Conservation (phyloP, 2,797 vertebrate species). For the Coranthus polyacanthus region DNA sequence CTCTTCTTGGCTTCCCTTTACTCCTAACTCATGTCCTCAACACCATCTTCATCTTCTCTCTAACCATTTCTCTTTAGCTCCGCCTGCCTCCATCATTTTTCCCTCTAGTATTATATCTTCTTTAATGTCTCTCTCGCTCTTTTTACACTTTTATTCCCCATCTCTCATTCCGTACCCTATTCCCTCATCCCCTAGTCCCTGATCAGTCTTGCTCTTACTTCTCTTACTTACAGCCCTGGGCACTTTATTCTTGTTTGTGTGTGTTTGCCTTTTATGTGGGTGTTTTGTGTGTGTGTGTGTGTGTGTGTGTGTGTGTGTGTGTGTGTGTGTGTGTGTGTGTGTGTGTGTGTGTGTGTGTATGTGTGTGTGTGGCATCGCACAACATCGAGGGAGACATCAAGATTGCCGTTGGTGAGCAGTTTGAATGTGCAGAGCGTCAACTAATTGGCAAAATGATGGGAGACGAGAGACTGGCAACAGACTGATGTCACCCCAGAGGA, state of each 20-base stretch:
- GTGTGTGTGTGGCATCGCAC: constrained; percentile 23
- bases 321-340: constrained; percentile 11
- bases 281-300: constrained; percentile 13
- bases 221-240: constrained; percentile 50
- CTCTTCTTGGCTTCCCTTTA: background rate
- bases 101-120: constrained; percentile 36
- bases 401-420: constrained; percentile 41
- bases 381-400: constrained; percentile 27
- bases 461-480: constrained; percentile 56
- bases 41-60: constrained; percentile 4
- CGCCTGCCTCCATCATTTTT: constrained; percentile 20
- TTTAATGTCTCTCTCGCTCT: constrained; percentile 47
- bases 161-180: constrained; percentile 13
- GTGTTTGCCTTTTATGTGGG: constrained; percentile 27
- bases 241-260: constrained; percentile 28
- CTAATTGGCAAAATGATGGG: constrained; percentile 64
- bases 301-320: constrained; percentile 3
- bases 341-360: background rate
- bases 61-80: background rate
- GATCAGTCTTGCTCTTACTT: constrained; percentile 42
- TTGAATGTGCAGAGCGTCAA: constrained; percentile 46
- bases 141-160: constrained; percentile 41
- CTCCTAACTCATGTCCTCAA: background rate
- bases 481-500: constrained; percentile 33
- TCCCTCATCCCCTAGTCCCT: constrained; percentile 16